Conservation (phyloP, 2,797 vertebrate species). For the Garrulus glandarius region DNA sequence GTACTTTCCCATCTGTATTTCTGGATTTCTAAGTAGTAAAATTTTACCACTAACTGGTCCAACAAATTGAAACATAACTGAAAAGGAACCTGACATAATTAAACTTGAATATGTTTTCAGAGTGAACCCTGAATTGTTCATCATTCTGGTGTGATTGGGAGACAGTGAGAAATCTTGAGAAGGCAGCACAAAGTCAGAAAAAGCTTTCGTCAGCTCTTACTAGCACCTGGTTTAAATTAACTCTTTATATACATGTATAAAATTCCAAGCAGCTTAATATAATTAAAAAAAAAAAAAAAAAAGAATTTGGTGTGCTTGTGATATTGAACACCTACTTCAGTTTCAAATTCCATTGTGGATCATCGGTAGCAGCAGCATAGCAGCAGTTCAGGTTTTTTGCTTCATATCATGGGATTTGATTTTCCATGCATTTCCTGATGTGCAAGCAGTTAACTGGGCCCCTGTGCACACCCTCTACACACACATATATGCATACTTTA, state of each 20-base stretch:
- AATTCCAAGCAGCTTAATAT: not conserved
- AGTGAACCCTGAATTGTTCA: not conserved
- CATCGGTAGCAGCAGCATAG: not conserved
- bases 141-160: not conserved
- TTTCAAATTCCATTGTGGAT: not conserved
- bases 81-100: not conserved
- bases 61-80: not conserved
- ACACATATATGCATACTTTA: not conserved
- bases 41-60: not conserved
- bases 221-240: not conserved
- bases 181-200: not conserved
- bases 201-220: not conserved
- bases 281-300: not conserved
- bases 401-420: not conserved
- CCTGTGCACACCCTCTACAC: fast-evolving
- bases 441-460: not conserved
- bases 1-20: not conserved
- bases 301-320: not conserved
- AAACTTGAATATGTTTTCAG: not conserved
- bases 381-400: not conserved
- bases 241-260: not conserved
- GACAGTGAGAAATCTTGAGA: not conserved
- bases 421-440: not conserved
- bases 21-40: not conserved
- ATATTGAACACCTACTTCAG: not conserved